These are phyloP conservation scores for Neodontobutis hainanensis DNA, from an alignment of 2,113 vertebrate species.

Conservation along the genomic window DNA sequence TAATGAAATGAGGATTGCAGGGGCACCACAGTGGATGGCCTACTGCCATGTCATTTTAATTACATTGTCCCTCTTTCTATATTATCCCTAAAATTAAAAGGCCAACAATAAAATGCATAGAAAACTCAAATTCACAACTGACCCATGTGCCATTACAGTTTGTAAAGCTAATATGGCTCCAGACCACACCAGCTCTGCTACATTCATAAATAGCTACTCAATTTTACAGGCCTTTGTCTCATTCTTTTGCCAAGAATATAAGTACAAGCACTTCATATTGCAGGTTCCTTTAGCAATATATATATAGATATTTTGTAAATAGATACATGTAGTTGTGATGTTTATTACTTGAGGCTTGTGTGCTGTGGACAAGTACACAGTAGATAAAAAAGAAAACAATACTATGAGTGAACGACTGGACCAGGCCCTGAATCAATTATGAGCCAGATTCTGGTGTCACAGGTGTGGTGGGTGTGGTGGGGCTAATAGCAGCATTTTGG, in stretches of 20 bases:
- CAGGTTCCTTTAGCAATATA: not conserved
- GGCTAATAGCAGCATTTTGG: conserved; percentile 82
- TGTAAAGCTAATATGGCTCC: conserved; percentile 8
- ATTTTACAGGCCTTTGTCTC: too few relatives aligned
- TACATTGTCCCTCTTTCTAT: too few relatives aligned
- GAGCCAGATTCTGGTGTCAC: conserved; percentile 91
- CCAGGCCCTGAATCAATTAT: conserved; percentile 69
- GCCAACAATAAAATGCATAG: too few relatives aligned
- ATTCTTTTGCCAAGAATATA: too few relatives aligned
- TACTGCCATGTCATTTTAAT: too few relatives aligned
- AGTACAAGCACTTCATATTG: not conserved
- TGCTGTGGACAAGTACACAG: conserved; percentile 29
- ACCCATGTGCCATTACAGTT: too few relatives aligned
- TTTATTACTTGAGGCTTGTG: conserved; percentile 9
- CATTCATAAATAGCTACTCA: conserved; percentile 19
- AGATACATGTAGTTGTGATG: too few relatives aligned
- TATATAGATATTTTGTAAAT: not conserved
- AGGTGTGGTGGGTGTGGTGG: conserved; percentile 65
- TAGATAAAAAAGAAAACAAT: conserved; percentile 39
- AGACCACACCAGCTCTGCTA: conserved; percentile 11
- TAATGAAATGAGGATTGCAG: too few relatives aligned
- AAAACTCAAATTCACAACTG: too few relatives aligned
- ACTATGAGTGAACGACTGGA: conserved; percentile 3
- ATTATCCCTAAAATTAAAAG: conserved; percentile 5
- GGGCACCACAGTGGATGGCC: too few relatives aligned